Evolutionary conservation across 1,140 invertebrate species (phyloP).

Genomic region (Ptiloglossa arizonensis): DNA sequence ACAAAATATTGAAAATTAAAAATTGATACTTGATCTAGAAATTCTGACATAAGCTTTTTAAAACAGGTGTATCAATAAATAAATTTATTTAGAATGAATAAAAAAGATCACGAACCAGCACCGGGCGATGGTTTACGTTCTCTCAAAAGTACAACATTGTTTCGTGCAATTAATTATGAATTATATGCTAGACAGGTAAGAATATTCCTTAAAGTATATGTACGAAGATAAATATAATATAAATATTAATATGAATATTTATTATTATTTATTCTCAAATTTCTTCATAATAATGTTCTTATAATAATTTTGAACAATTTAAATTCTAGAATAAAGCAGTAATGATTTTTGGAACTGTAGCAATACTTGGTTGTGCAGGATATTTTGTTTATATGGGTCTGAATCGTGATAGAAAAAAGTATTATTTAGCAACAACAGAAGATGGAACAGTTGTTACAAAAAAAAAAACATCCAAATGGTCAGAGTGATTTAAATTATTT

Average conservation of each 20-base stretch:
- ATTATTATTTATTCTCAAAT: too few relatives aligned
- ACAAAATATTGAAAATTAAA: neutral
- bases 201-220: slow-evolving; percentile 2
- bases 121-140: slow-evolving; percentile 91
- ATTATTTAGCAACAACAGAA: slow-evolving; percentile 88
- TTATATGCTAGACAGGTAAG: slow-evolving; percentile 91
- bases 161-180: slow-evolving; percentile 91
- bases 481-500: slow-evolving; percentile 63
- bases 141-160: slow-evolving; percentile 86
- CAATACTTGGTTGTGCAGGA: slow-evolving; percentile 84
- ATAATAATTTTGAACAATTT: slow-evolving; percentile 16
- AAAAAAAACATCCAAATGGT: slow-evolving; percentile 91
- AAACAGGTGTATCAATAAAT: neutral
- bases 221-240: neutral
- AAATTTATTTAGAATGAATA: slow-evolving; percentile 57
- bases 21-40: neutral
- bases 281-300: neutral
- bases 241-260: neutral
- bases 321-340: slow-evolving; percentile 88
- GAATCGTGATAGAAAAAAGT: slow-evolving; percentile 89
- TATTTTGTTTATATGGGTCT: slow-evolving; percentile 91
- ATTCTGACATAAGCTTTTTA: too few relatives aligned
- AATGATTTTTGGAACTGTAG: slow-evolving; percentile 88
- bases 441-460: slow-evolving; percentile 88
- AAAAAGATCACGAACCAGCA: slow-evolving; percentile 65